Percentiles rank a stretch among this genome's conserved stretches.
Conservation (phyloP, 2,113 vertebrate genomes). For the Leucosticte australis region DNA sequence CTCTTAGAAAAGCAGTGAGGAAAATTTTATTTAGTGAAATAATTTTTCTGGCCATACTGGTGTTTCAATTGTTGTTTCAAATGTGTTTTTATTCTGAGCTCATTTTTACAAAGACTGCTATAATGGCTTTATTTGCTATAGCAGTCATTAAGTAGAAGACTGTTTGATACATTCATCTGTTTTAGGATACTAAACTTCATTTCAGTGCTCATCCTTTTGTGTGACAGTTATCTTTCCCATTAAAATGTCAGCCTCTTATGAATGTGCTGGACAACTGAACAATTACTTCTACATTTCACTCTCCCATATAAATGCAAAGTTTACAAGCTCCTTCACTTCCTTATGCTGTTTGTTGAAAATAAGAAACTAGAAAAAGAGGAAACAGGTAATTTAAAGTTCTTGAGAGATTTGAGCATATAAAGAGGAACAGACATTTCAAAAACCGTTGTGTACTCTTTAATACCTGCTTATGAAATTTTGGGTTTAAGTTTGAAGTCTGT, state of each 20-base stretch:
- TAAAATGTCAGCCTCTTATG: not conserved
- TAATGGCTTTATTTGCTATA: not conserved
- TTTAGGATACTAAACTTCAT: not conserved
- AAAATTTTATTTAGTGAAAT: not conserved
- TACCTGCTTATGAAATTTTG: not conserved
- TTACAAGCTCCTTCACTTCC: not conserved
- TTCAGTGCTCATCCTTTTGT: not conserved
- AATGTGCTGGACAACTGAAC: not conserved
- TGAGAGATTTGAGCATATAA: not conserved
- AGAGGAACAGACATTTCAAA: not conserved
- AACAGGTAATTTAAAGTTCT: not conserved
- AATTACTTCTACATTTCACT: not conserved
- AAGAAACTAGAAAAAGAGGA: not conserved
- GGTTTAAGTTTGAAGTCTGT: not conserved
- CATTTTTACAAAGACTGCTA: not conserved
- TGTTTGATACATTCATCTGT: not conserved
- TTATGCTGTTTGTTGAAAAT: not conserved
- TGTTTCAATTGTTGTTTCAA: slow-evolving; percentile 22
- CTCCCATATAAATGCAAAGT: not conserved
- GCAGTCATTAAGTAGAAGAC: not conserved
- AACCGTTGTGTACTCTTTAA: not conserved
- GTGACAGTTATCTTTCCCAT: not conserved
- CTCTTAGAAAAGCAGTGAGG: not conserved
- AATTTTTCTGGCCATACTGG: not conserved
- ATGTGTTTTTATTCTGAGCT: not conserved